Evolutionary conservation across 2,797 vertebrate genomes (phyloP).

Genomic region (Cuniculus paca): DNA sequence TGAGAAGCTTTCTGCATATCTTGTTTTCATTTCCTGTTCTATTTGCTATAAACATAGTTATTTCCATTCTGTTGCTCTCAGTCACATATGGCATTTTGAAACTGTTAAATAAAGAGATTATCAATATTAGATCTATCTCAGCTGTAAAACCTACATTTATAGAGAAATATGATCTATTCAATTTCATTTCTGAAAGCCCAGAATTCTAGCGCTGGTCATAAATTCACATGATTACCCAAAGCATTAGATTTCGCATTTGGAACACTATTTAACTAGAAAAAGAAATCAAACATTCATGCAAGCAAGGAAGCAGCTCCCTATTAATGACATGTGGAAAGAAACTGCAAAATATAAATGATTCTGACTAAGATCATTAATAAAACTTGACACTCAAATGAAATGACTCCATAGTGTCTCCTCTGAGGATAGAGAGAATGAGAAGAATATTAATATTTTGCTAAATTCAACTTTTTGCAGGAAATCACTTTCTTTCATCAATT

Average conservation of each 20-base stretch:
- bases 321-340: conserved; percentile 72
- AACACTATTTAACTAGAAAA: conserved; percentile 79
- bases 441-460: conserved; percentile 69
- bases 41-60: conserved; percentile 77
- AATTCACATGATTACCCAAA: conserved; percentile 81
- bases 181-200: conserved; percentile 77
- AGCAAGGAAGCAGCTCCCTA: conserved; percentile 67
- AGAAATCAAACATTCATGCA: conserved; percentile 75
- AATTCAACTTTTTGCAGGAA: conserved; percentile 67
- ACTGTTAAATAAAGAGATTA: conserved; percentile 84
- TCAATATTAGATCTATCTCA: conserved; percentile 83
- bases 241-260: conserved; percentile 81
- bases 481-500: conserved; percentile 57
- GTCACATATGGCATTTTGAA: conserved; percentile 82
- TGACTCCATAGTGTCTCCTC: conserved; percentile 45
- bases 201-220: conserved; percentile 65
- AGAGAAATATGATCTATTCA: conserved; percentile 79
- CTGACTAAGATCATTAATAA: conserved; percentile 75
- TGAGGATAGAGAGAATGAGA: conserved; percentile 45
- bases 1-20: conserved; percentile 55
- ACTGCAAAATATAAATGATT: conserved; percentile 72
- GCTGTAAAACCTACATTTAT: conserved; percentile 78
- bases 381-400: conserved; percentile 74
- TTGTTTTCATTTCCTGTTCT: conserved; percentile 75
- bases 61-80: conserved; percentile 80